These are phyloP conservation scores for Apotomis capreana DNA, from an alignment of 2,888 invertebrate species.

Conservation along the genomic window DNA sequence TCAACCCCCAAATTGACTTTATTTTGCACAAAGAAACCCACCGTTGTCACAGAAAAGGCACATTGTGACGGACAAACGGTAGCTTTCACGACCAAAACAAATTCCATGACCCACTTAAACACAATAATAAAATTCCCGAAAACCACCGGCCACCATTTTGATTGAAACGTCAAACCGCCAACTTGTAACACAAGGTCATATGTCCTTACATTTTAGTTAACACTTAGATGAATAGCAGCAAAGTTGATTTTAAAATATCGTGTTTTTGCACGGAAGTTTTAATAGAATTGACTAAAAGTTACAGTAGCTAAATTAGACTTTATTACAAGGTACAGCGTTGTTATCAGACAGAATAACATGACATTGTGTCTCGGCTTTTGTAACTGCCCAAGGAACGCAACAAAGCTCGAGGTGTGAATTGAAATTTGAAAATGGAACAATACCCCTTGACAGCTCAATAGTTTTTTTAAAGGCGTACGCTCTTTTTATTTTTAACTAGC, in stretches of 20 bases:
- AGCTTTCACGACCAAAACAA: constrained; percentile 35
- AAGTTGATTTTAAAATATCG: not conserved
- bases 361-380: constrained; percentile 26
- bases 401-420: constrained; percentile 58
- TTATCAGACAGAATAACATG: not conserved
- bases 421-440: constrained; percentile 63
- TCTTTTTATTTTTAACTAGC: constrained; percentile 50
- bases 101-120: constrained; percentile 41
- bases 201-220: constrained; percentile 3
- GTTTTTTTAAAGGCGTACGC: constrained; percentile 57
- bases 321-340: not conserved
- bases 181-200: not conserved
- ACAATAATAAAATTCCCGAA: constrained; percentile 42
- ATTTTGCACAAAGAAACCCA: constrained; percentile 16
- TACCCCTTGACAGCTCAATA: constrained; percentile 65
- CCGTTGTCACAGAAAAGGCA: constrained; percentile 21
- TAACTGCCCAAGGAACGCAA: constrained; percentile 44
- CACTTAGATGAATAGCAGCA: not conserved
- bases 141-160: constrained; percentile 44
- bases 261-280: constrained; percentile 27
- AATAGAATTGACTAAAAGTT: not conserved
- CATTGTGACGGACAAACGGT: constrained; percentile 26
- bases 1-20: constrained; percentile 25
- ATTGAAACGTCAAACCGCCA: constrained; percentile 51
- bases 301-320: not conserved